Conservation (phyloP, 37 sponge, comb jelly and placozoan species). For the Cladorhizidae sp. region DNA sequence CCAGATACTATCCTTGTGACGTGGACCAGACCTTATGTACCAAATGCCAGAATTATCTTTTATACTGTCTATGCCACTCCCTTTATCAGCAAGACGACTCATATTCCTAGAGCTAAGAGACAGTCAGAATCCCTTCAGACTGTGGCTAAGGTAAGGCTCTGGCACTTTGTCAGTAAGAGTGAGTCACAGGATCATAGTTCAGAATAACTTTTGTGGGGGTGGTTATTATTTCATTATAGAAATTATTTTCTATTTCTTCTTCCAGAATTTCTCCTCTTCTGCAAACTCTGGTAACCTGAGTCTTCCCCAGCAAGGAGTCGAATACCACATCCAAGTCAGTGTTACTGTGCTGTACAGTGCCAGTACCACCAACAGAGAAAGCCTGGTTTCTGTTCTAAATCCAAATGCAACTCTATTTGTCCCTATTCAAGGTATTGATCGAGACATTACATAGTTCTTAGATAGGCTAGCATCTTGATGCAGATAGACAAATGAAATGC, state of each 20-base stretch:
- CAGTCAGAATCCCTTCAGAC: not conserved
- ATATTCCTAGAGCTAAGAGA: not conserved
- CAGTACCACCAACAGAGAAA: slow-evolving; percentile 3
- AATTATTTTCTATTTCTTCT: not conserved
- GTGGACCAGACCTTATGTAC: slow-evolving; percentile 9
- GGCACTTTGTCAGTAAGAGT: too few relatives aligned
- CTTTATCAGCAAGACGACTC: not conserved
- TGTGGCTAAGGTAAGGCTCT: slow-evolving; percentile 4
- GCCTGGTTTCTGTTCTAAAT: slow-evolving; percentile 2
- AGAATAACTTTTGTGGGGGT: too few relatives aligned
- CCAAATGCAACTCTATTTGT: slow-evolving; percentile 14
- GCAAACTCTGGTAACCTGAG: slow-evolving; percentile 14
- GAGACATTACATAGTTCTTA: too few relatives aligned
- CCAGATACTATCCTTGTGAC: slow-evolving; percentile 1
- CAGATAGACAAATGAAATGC: not conserved
- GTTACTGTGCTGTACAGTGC: not conserved
- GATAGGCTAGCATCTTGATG: too few relatives aligned
- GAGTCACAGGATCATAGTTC: too few relatives aligned
- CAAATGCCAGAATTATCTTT: slow-evolving; percentile 9
- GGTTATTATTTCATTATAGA: too few relatives aligned
- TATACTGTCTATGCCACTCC: slow-evolving; percentile 36
- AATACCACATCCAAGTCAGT: slow-evolving; percentile 26
- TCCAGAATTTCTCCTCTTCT: not conserved
- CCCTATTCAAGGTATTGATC: slow-evolving; percentile 17
- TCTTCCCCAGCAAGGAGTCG: not conserved